Percentiles rank a stretch among this genome's conserved stretches.
phyloP scores from a whole-genome alignment of 2,888 invertebrate species.

The Acrocyrtus sp. region DNA sequence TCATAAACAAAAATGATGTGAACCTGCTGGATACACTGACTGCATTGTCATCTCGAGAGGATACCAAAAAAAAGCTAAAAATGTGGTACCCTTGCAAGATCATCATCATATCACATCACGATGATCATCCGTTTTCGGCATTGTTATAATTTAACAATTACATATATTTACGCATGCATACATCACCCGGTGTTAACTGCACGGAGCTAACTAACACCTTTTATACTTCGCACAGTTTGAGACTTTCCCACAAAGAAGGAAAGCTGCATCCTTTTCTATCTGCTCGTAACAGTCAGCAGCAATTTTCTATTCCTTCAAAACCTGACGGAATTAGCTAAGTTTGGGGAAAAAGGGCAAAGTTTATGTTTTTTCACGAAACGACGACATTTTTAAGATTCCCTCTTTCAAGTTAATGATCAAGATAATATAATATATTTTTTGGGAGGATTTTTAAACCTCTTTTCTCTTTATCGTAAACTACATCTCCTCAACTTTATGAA shows the following conservation, averaged over 20 bases:
- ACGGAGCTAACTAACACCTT: slow-evolving; percentile 45
- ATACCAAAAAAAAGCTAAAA: slow-evolving; percentile 17
- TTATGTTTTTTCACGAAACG: not conserved
- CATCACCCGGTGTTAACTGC: slow-evolving; percentile 25
- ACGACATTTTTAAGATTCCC: not conserved
- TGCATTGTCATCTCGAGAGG: slow-evolving; percentile 40
- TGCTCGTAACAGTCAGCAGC: too few species aligned
- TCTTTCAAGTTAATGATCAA: not conserved
- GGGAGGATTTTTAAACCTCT: not conserved
- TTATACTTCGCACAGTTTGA: slow-evolving; percentile 42
- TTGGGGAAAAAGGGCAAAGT: slow-evolving; percentile 2
- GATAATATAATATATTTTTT: not conserved
- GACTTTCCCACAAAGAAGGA: slow-evolving; percentile 37
- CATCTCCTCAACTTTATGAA: not conserved
- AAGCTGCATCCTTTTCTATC: too few species aligned
- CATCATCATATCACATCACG: slow-evolving; percentile 28
- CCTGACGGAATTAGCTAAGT: slow-evolving; percentile 10
- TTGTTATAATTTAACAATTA: not conserved
- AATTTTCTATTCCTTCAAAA: too few species aligned
- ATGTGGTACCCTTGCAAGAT: slow-evolving; percentile 29
- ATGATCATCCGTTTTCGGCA: slow-evolving; percentile 8
- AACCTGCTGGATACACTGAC: slow-evolving; percentile 41
- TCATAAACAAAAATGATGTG: slow-evolving; percentile 21
- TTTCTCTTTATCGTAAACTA: slow-evolving; percentile 2
- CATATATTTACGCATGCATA: slow-evolving; percentile 11